phyloP scores from a whole-genome alignment of 2,113 vertebrate species.

The Leptobrachium leishanense region DNA sequence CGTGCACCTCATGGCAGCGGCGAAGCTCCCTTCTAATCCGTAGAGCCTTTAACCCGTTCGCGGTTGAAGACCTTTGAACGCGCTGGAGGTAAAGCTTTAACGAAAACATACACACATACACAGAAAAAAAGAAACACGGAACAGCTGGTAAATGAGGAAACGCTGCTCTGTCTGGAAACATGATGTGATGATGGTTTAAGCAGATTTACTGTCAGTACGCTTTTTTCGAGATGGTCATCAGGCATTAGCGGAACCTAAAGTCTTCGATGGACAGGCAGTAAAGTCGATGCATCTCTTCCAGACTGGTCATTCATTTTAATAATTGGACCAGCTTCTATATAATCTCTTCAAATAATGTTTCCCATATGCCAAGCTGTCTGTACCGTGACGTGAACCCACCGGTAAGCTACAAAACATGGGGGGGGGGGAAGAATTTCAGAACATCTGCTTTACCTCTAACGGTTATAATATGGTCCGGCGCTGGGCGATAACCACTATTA shows the following conservation, averaged over 20 bases:
- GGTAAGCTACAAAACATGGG: too few relatives aligned
- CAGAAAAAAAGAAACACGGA: background rate
- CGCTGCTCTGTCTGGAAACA: background rate
- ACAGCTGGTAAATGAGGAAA: background rate
- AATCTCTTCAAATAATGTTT: too few relatives aligned
- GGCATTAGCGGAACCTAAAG: background rate
- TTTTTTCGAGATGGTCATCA: background rate
- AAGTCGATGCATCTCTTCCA: background rate
- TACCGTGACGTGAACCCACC: too few relatives aligned
- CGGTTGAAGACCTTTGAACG: background rate
- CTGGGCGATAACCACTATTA: too few relatives aligned
- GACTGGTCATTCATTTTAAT: background rate
- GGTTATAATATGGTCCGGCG: too few relatives aligned
- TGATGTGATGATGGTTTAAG: background rate
- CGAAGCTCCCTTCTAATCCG: background rate
- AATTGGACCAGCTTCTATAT: background rate
- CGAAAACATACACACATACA: background rate
- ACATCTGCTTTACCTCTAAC: too few relatives aligned
- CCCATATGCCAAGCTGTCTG: too few relatives aligned
- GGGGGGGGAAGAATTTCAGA: too few relatives aligned
- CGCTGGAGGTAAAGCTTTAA: background rate
- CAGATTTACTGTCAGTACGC: background rate
- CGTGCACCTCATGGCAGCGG: conserved; percentile 4
- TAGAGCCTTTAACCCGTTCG: background rate
- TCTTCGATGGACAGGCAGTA: background rate